Evolutionary conservation across 2,113 vertebrate genomes (phyloP), one percentile per base, ranked within the genome.

Genomic region (Coreoperca whiteheadi): DNA sequence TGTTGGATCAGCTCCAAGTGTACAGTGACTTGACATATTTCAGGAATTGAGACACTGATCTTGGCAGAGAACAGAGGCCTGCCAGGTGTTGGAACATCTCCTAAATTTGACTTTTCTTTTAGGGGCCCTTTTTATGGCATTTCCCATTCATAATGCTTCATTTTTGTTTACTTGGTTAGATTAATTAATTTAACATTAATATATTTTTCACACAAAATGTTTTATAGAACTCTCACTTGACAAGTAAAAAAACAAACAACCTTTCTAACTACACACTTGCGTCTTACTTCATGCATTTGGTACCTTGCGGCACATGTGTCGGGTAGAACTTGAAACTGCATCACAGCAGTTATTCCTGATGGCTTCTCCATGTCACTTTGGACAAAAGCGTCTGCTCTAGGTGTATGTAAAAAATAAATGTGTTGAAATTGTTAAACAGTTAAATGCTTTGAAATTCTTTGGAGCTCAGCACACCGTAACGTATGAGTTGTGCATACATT

Each of bases 21-120:
- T 74, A 79, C 88, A 87, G 87, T 87, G 91, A 93, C 91, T 92
- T 92, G 87, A 91, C 89, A 89, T 92, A 75, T 93, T 93, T 88
- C 74, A 80, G 77, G 73, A 80, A 90, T 83, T 82, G 80, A 87
- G 82, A 83, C 63, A 43, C 75, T 81, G 83, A 87, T 87, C 77
- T 83, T 88, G 81, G 81, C 85, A 77, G 56, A 89, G 74, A 84
- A 67, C 65, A 74, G 18, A 83, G 60, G 83, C 80, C 88, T 79
- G 75, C 43, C 34, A 50, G 84, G 74, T 79, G 84, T 81, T 77
- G 75, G 81, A 86, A 81, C 65, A 48, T 68, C 25, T 66, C 64
- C 34, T 37, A 25, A 34, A 25, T 64, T 10, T 83, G 15, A 63
- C 46, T 78, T 25, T 41, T 41, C 9, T 46, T 53, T 61, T 51